A percentile compares a stretch with the other conserved stretches of the same genome.
phyloP scores from a whole-genome alignment of 2,888 invertebrate species.

The Neoitamus cyanurus region DNA sequence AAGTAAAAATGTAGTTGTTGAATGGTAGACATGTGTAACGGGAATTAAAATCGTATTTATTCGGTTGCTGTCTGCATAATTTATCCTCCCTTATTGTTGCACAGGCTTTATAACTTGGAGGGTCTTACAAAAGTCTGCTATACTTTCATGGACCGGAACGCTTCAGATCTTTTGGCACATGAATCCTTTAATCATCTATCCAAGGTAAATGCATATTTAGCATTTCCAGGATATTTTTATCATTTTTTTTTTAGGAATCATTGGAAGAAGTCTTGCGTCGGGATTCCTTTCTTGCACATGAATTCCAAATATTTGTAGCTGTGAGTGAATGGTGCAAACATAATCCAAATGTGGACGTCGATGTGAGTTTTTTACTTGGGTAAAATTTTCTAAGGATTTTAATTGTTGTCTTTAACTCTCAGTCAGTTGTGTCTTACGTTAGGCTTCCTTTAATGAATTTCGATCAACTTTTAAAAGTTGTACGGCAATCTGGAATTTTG shows the following conservation, averaged over 20 bases:
- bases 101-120: constrained; percentile 73
- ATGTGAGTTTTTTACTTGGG: constrained; percentile 53
- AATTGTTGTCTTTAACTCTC: constrained; percentile 60
- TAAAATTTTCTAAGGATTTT: neutral
- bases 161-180: constrained; percentile 83
- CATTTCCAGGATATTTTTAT: neutral
- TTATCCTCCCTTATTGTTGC: constrained; percentile 40
- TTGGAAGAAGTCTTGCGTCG: constrained; percentile 86
- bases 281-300: constrained; percentile 96
- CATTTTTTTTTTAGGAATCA: constrained; percentile 69
- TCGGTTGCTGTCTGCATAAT: neutral
- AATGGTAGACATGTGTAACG: neutral
- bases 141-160: constrained; percentile 90
- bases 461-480: constrained; percentile 87
- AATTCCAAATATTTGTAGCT: constrained; percentile 93
- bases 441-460: constrained; percentile 90
- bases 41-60: neutral
- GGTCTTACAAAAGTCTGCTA: constrained; percentile 83
- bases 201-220: constrained; percentile 67
- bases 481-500: constrained; percentile 87
- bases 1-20: neutral
- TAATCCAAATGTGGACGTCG: constrained; percentile 72
- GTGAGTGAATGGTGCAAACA: constrained; percentile 87
- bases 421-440: constrained; percentile 72
- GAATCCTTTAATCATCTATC: constrained; percentile 87